Evolutionary conservation across 2,888 invertebrate genomes (phyloP).

Genomic region (Diarsia dahlii): DNA sequence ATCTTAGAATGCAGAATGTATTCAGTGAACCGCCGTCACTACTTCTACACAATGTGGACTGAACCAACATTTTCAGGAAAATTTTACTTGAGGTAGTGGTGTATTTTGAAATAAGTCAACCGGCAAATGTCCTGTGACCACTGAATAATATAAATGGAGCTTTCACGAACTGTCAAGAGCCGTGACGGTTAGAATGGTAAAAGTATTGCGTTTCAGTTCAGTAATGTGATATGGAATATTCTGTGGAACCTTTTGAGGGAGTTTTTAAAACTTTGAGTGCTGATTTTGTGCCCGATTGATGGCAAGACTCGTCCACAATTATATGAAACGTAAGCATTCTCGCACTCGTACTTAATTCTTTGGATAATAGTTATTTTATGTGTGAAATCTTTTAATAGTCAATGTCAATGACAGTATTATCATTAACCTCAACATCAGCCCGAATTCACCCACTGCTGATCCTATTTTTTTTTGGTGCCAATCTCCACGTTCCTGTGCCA

Average conservation of each 20-base stretch:
- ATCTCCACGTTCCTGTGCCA: no score
- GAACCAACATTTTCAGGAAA: constrained; percentile 28
- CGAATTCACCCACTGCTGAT: no score
- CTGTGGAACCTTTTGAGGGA: not conserved
- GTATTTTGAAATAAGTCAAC: constrained; percentile 46
- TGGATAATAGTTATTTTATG: not conserved
- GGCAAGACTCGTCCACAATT: not conserved
- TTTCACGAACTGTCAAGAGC: constrained; percentile 17
- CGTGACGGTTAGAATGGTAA: not conserved
- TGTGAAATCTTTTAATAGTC: not conserved
- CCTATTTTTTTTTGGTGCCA: no score
- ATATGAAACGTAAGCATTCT: not conserved
- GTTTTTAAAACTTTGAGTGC: not conserved
- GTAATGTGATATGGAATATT: not conserved
- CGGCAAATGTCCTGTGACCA: constrained; percentile 18
- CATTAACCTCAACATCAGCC: no score
- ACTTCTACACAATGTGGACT: constrained; percentile 20
- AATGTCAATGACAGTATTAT: not conserved
- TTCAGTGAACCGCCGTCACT: not conserved
- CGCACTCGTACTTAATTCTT: not conserved
- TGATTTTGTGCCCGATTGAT: not conserved
- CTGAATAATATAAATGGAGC: constrained; percentile 42
- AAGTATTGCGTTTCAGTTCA: not conserved
- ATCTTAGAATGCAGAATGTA: constrained; percentile 39
- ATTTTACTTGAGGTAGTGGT: constrained; percentile 18